These are phyloP conservation scores for Drosophila santomea DNA, from an alignment of 1,140 invertebrate genomes.

Conservation along the genomic window DNA sequence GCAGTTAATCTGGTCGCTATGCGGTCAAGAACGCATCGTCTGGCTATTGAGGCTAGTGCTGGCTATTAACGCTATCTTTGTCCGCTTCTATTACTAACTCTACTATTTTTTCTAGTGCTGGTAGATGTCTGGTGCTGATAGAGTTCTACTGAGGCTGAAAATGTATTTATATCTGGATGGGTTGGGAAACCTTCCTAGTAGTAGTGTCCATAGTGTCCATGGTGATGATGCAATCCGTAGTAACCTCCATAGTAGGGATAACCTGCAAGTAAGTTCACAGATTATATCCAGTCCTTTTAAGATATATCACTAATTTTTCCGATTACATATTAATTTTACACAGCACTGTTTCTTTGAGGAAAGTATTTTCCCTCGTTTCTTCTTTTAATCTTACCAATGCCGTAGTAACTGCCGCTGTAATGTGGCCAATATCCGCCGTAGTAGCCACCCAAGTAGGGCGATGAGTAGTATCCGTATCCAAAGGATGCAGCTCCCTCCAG, in stretches of 20 bases:
- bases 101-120: slow-evolving; percentile 23
- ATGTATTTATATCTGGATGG: neutral
- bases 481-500: slow-evolving; percentile 71
- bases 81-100: slow-evolving; percentile 21
- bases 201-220: slow-evolving; percentile 78
- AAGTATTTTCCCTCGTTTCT: neutral
- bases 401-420: slow-evolving; percentile 66
- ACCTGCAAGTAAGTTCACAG: slow-evolving; percentile 31
- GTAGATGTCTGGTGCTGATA: slow-evolving; percentile 21
- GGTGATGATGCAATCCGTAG: slow-evolving; percentile 74
- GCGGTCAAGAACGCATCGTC: slow-evolving; percentile 57
- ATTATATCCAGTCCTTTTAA: no score
- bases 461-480: slow-evolving; percentile 77
- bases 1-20: slow-evolving; percentile 40
- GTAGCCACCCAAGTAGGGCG: slow-evolving; percentile 65
- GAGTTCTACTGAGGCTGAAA: slow-evolving; percentile 31
- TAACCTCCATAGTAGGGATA: slow-evolving; percentile 73
- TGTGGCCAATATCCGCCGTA: slow-evolving; percentile 61
- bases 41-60: slow-evolving; percentile 46
- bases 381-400: slow-evolving; percentile 51
- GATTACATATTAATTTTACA: no score
- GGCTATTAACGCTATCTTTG: slow-evolving; percentile 34
- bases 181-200: slow-evolving; percentile 35
- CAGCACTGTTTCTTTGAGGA: no score
- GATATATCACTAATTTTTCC: no score